Percentiles rank a stretch among this genome's conserved stretches.
Evolutionary conservation across 2,113 vertebrate genomes (phyloP).

Genomic region (Ploceus nigricollis): DNA sequence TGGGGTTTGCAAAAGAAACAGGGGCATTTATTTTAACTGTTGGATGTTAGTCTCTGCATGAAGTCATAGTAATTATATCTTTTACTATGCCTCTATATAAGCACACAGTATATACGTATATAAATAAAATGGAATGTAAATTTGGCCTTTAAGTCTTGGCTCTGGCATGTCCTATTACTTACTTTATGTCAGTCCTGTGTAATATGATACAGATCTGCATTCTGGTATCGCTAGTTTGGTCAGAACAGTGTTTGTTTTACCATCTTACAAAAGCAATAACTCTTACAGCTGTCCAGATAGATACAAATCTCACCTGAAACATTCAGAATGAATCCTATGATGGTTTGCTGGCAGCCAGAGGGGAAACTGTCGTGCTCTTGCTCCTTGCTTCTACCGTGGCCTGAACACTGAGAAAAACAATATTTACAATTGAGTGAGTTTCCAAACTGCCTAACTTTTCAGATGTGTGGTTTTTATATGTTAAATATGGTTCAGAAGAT

Average conservation of each 20-base stretch:
- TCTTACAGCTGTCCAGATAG: slow-evolving; percentile 62
- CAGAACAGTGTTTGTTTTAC: slow-evolving; percentile 53
- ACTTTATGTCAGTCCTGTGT: slow-evolving; percentile 25
- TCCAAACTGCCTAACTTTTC: slow-evolving; percentile 70
- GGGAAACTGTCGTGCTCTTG: background rate
- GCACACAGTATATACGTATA: slow-evolving; percentile 4
- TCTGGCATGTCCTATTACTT: background rate
- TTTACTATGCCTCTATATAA: background rate
- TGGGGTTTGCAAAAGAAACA: background rate
- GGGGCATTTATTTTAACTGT: background rate
- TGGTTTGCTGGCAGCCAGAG: slow-evolving; percentile 13
- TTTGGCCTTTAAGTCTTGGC: slow-evolving; percentile 49
- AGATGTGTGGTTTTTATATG: slow-evolving; percentile 63
- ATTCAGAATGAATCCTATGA: slow-evolving; percentile 58
- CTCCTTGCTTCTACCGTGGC: background rate
- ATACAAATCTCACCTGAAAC: slow-evolving; percentile 63
- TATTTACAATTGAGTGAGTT: slow-evolving; percentile 12
- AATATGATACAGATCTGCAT: slow-evolving; percentile 46
- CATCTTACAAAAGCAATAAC: slow-evolving; percentile 68
- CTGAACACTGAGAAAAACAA: background rate
- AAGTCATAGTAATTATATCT: slow-evolving; percentile 20
- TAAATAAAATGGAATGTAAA: slow-evolving; percentile 64
- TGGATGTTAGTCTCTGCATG: background rate
- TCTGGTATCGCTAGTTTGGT: slow-evolving; percentile 25
- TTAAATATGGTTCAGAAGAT: slow-evolving; percentile 78